Evolutionary conservation across 2,113 vertebrate genomes (phyloP).

Genomic region (Anarhynchus alexandrinus): DNA sequence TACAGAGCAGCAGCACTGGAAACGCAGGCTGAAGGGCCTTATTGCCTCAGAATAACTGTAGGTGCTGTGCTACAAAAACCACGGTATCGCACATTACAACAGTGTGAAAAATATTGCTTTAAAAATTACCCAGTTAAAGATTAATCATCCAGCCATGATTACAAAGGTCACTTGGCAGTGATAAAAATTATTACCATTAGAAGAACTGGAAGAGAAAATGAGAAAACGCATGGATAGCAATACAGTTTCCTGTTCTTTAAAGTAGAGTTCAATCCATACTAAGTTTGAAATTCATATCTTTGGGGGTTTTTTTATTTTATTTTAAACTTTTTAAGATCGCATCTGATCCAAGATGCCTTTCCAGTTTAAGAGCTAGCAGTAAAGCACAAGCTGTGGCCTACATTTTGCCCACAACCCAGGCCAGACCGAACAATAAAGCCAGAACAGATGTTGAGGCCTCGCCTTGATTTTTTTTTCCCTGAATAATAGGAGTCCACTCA

Average conservation of each 20-base stretch:
- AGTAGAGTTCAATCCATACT: neutral
- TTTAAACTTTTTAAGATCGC: neutral
- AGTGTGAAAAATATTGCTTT: slow-evolving; percentile 26
- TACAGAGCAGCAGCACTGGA: neutral
- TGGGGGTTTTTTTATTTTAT: neutral
- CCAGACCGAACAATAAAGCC: slow-evolving; percentile 9
- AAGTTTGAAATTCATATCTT: neutral
- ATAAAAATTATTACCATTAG: slow-evolving; percentile 42
- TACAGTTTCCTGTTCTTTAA: neutral
- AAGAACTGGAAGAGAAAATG: slow-evolving; percentile 8
- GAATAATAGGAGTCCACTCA: neutral
- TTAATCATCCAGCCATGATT: slow-evolving; percentile 50
- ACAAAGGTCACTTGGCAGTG: slow-evolving; percentile 52
- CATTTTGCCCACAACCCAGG: slow-evolving; percentile 1
- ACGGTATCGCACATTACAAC: neutral
- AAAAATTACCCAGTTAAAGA: slow-evolving; percentile 58
- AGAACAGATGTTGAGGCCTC: slow-evolving; percentile 55
- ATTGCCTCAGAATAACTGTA: neutral
- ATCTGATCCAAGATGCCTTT: neutral
- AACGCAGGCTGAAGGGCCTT: neutral
- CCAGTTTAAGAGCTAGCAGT: neutral
- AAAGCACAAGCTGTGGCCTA: neutral
- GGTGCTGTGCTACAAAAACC: neutral
- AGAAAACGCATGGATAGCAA: neutral
- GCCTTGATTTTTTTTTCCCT: neutral